Conservation (phyloP, 2,113 vertebrate species). For the Nibea albiflora region DNA sequence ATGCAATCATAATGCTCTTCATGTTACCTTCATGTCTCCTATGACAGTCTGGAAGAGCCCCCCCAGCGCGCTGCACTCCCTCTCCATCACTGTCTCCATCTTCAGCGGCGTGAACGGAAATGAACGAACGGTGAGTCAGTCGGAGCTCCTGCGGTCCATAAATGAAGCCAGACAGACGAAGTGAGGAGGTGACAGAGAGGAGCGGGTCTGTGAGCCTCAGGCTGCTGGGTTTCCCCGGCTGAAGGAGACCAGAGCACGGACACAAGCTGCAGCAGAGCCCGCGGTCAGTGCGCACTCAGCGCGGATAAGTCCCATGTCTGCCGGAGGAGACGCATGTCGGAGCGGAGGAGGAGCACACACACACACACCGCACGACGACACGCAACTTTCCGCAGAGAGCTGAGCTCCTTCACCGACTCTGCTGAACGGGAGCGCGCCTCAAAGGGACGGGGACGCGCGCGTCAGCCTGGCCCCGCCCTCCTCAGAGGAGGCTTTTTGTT, state of each 20-base stretch:
- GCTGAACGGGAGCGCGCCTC: slow-evolving; percentile 27
- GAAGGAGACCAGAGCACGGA: slow-evolving; percentile 35
- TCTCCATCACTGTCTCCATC: slow-evolving; percentile 85
- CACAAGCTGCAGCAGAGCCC: slow-evolving; percentile 40
- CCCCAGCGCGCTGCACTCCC: slow-evolving; percentile 86
- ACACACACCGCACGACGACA: neutral
- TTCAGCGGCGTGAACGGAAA: slow-evolving; percentile 41
- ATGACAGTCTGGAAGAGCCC: slow-evolving; percentile 86
- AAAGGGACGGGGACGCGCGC: slow-evolving; percentile 12
- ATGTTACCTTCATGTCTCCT: slow-evolving; percentile 84
- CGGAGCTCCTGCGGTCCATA: slow-evolving; percentile 42
- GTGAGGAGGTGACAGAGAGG: neutral
- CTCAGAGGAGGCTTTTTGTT: neutral
- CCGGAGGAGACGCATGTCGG: slow-evolving; percentile 34
- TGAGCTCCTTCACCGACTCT: slow-evolving; percentile 37
- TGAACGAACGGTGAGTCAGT: slow-evolving; percentile 16
- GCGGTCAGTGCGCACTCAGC: slow-evolving; percentile 2
- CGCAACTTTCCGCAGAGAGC: slow-evolving; percentile 23
- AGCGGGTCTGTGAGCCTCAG: no score
- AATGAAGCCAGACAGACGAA: slow-evolving; percentile 9
- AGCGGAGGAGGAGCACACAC: neutral
- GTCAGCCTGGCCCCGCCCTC: slow-evolving; percentile 47
- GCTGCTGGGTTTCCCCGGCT: slow-evolving; percentile 46
- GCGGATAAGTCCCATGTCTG: slow-evolving; percentile 49
- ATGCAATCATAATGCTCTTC: neutral